Percentiles rank a stretch among this genome's conserved stretches.
Evolutionary conservation across 92 coral and sea anemone genomes (phyloP).

Genomic region (Phenganax stokvisi): DNA sequence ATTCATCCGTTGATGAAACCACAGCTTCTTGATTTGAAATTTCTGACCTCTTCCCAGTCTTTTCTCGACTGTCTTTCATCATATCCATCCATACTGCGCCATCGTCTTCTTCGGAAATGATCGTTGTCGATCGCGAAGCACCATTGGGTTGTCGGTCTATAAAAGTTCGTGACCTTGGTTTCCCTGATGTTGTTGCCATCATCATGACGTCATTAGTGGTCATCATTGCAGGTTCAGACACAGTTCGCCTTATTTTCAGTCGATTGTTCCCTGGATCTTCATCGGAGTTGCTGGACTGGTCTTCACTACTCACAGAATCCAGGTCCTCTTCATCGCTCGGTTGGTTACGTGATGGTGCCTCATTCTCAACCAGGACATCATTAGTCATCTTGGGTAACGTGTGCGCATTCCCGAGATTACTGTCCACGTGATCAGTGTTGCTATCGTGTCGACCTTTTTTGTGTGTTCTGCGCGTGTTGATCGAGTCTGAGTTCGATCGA

Average conservation of each 20-base stretch:
- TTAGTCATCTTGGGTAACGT: constrained; percentile 17
- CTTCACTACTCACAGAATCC: background rate
- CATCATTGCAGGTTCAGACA: constrained; percentile 24
- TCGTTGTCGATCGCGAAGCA: constrained; percentile 2
- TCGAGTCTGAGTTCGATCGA: constrained; percentile 21
- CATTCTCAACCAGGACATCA: background rate
- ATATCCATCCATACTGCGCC: background rate
- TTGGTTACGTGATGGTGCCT: background rate
- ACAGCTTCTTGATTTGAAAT: background rate
- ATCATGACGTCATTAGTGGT: background rate
- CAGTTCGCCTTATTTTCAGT: constrained; percentile 14
- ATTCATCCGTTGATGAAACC: background rate
- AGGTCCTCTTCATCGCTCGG: background rate
- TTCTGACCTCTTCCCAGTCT: background rate
- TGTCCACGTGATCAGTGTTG: constrained; percentile 15
- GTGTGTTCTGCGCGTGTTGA: background rate
- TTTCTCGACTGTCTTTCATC: background rate
- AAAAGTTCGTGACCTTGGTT: constrained; percentile 18
- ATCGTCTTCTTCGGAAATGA: background rate
- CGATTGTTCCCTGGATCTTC: background rate
- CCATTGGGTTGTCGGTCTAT: background rate
- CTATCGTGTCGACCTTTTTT: background rate
- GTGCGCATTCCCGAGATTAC: constrained; percentile 12
- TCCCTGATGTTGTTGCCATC: background rate
- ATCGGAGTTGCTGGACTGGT: background rate